Conservation (phyloP, 2,113 vertebrate species). For the Mesitornis unicolor region DNA sequence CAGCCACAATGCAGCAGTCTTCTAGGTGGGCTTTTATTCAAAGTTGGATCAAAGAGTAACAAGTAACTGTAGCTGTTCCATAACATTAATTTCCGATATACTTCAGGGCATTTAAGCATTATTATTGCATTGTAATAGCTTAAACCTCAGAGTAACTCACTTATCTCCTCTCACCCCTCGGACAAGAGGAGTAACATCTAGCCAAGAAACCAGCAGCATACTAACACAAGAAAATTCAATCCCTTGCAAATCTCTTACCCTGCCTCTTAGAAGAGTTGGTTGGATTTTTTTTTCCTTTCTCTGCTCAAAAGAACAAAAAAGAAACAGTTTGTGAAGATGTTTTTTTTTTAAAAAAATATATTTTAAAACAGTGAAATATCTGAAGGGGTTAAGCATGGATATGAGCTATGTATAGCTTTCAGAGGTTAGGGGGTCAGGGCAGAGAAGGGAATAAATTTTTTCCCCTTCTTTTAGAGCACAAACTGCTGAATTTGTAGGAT, state of each 20-base stretch:
- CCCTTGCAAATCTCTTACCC: background rate
- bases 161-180: no score
- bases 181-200: background rate
- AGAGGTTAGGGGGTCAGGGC: background rate
- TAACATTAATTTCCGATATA: background rate
- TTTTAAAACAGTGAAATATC: background rate
- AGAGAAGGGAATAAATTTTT: background rate
- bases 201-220: background rate
- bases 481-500: background rate
- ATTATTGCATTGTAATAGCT: background rate
- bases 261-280: background rate
- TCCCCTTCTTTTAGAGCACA: background rate
- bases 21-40: background rate
- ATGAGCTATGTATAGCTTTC: background rate
- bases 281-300: background rate
- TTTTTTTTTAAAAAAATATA: background rate
- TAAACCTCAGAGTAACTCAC: no score
- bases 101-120: background rate
- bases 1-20: background rate
- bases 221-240: background rate
- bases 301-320: background rate
- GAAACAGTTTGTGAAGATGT: background rate
- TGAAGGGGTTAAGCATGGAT: background rate
- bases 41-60: background rate
- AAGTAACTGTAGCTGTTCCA: background rate